These are phyloP conservation scores for Fundulus diaphanus DNA, from an alignment of 2,797 vertebrate species.

Conservation along the genomic window DNA sequence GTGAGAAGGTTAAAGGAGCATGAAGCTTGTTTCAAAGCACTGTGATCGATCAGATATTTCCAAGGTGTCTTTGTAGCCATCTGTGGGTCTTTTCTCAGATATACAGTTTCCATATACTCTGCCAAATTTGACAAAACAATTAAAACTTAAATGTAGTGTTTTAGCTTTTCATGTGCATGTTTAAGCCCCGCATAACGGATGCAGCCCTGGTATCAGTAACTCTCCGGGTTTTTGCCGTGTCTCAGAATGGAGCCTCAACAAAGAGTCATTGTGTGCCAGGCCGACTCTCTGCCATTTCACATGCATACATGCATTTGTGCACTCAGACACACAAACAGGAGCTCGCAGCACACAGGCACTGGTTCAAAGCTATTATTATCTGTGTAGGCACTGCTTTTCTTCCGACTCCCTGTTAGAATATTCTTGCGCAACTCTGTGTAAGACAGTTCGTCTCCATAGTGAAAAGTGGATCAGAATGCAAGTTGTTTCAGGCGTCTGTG, in stretches of 20 bases:
- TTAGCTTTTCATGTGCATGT: conserved; percentile 8
- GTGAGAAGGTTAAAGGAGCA: neutral
- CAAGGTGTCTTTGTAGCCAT: neutral
- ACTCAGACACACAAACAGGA: conserved; percentile 10
- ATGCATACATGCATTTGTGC: conserved; percentile 1
- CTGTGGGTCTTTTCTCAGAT: neutral
- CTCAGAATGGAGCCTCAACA: conserved; percentile 38
- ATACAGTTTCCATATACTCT: neutral
- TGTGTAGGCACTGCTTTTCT: conserved; percentile 36
- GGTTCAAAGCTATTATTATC: conserved; percentile 51
- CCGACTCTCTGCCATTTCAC: neutral
- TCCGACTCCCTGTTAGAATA: conserved; percentile 17
- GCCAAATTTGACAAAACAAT: neutral
- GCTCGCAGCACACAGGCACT: conserved; percentile 19
- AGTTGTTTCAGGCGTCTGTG: conserved; percentile 22
- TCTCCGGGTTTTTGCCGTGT: conserved; percentile 27
- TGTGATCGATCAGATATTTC: neutral
- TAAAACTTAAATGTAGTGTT: neutral
- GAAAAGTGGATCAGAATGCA: conserved; percentile 33
- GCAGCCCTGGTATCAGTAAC: conserved; percentile 18
- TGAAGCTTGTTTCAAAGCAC: neutral
- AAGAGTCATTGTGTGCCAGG: conserved; percentile 41
- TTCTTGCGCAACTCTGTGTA: neutral
- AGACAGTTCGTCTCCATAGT: conserved; percentile 51
- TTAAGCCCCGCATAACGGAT: conserved; percentile 2